These are phyloP conservation scores for Machimus rusticus DNA, from an alignment of 2,888 invertebrate genomes.

Conservation along the genomic window DNA sequence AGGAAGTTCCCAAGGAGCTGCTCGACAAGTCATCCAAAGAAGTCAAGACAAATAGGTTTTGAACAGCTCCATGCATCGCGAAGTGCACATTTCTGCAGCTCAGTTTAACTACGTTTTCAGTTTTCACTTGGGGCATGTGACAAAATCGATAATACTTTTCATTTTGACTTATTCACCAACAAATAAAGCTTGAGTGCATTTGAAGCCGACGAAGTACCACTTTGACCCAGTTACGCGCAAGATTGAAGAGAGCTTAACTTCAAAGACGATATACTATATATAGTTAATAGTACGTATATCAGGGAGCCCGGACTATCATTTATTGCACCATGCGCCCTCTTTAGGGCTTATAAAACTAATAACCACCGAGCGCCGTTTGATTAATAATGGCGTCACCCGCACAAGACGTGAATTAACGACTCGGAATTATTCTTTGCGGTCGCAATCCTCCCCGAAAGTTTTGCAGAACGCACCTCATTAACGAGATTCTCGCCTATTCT, in stretches of 20 bases:
- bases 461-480: slow-evolving; percentile 18
- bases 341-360: not conserved
- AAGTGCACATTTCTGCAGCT: slow-evolving; percentile 7
- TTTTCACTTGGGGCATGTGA: not conserved
- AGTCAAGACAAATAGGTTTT: slow-evolving; percentile 7
- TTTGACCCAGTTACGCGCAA: not conserved
- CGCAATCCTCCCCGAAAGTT: not conserved
- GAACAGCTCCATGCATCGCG: not conserved
- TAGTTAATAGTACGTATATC: not conserved
- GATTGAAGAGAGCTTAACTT: slow-evolving; percentile 12
- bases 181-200: slow-evolving; percentile 19
- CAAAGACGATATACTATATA: not conserved
- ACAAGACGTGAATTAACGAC: not conserved
- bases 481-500: not conserved
- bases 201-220: slow-evolving; percentile 15
- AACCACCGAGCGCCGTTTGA: not conserved
- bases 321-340: not conserved
- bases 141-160: slow-evolving; percentile 18
- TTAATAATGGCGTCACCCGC: not conserved
- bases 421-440: not conserved
- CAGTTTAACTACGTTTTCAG: slow-evolving; percentile 19
- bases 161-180: slow-evolving; percentile 31
- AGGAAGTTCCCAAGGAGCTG: not conserved
- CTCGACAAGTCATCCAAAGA: not conserved
- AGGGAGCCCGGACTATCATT: not conserved